These are phyloP conservation scores for Palloptera scutellata DNA, from an alignment of 2,888 invertebrate genomes.

Conservation along the genomic window DNA sequence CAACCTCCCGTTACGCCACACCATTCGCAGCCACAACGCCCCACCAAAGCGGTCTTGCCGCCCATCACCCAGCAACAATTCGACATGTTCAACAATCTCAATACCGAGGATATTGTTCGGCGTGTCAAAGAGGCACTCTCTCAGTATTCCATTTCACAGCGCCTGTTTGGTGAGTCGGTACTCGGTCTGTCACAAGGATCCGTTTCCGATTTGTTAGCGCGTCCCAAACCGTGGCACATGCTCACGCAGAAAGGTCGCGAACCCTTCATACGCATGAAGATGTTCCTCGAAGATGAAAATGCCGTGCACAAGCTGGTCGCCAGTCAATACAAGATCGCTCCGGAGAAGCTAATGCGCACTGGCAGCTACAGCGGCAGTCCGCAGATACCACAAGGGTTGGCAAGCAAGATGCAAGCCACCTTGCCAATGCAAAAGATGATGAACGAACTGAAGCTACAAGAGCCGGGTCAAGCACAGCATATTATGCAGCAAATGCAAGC, in stretches of 20 bases:
- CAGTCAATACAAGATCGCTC: constrained; percentile 97
- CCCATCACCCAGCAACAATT: constrained; percentile 99
- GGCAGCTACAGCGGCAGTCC: constrained; percentile 89
- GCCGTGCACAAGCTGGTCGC: constrained; percentile 95
- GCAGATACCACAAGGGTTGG: constrained; percentile 73
- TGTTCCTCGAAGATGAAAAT: constrained; percentile 95
- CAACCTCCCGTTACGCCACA: constrained; percentile 87
- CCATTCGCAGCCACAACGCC: constrained; percentile 83
- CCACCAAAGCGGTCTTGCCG: constrained; percentile 94
- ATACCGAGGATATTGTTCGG: constrained; percentile 98
- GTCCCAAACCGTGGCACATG: constrained; percentile 99
- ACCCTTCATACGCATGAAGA: constrained; percentile 97
- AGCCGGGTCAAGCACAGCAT: constrained; percentile 70
- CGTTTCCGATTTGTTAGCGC: constrained; percentile 94
- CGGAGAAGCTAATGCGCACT: constrained; percentile 96
- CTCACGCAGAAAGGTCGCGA: constrained; percentile 96
- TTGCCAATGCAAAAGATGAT: constrained; percentile 76
- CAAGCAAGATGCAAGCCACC: constrained; percentile 77
- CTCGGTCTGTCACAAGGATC: constrained; percentile 95
- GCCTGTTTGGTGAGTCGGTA: constrained; percentile 98
- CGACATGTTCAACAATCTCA: constrained; percentile 96
- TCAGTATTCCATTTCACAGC: constrained; percentile 96
- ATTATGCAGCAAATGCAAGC: constrained; percentile 69
- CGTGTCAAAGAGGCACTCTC: constrained; percentile 94
- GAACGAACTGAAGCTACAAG: constrained; percentile 78